Base-by-base conservation (phyloP, 2,113 vertebrate species). In the Mormyrus lacerda region DNA sequence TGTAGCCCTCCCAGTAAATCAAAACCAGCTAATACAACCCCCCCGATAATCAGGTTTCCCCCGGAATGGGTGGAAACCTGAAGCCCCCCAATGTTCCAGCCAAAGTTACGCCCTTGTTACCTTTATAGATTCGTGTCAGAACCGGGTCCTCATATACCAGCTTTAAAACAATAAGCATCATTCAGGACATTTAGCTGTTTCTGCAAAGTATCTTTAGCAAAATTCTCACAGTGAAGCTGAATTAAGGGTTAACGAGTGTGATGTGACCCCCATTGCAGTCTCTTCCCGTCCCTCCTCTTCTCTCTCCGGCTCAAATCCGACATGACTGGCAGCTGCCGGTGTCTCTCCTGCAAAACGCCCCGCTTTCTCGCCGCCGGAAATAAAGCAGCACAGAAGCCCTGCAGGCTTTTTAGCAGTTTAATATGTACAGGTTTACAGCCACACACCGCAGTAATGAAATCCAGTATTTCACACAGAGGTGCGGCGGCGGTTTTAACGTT, bases 401-500 rank as follows among this genome's bases (percentile, higher is more conserved):
- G 44, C 24, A 35, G 73, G 21, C 42, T 44, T 89, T 55, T 61
- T 19, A 83, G 42, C 79, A 89, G 79, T 84, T 89, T 89, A 89
- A 84, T 89, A 84, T 61, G 17, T 89, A 84, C 88, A 85, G 50
- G 83, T 65, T 89, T 82, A 61, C 51, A 51, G 47, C 83, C 44
- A 47, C 87, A 88, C 48, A 88, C 69, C 50, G 47, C 2, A 39
- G 48, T 55, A 84, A 50, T 89, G 39, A 39, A 89, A 89, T 31
- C 21, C 76, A 84, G 51, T 27, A 53, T 61, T 42, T 61, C 35
- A 84, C 83, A 89, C 88, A 89, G 50, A 85, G 53, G 48, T 45
- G 51, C 88, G 55, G 21, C 3, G 50, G 55, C 45, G 24, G 51
- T 61, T 55, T 89, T 53, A 50, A 83, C n/a, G 88, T 89, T 31